Conservation (phyloP, 1,140 invertebrate genomes). For the Aphaenogaster rudis region DNA sequence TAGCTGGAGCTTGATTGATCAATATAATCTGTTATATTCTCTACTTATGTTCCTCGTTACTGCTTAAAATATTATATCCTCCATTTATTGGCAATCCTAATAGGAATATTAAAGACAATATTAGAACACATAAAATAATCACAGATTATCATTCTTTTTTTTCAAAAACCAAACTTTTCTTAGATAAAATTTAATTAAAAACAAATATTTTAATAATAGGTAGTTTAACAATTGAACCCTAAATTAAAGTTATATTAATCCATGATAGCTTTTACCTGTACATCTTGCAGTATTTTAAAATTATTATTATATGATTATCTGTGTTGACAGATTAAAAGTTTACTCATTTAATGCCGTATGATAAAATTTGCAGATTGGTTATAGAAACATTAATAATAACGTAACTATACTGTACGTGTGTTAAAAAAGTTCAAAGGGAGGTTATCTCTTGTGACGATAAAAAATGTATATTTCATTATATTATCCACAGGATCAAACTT, state of each 20-base stretch:
- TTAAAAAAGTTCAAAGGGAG: not conserved
- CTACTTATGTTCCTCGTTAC: not conserved
- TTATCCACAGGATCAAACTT: not conserved
- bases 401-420: not conserved
- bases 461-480: not conserved
- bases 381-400: not conserved
- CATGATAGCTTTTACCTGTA: not conserved
- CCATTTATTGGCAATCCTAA: not conserved
- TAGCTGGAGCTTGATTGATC: constrained; percentile 73
- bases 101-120: not conserved
- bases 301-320: constrained; percentile 25
- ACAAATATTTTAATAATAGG: not conserved
- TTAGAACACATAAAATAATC: not conserved
- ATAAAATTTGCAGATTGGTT: not conserved
- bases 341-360: not conserved
- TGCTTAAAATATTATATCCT: not conserved
- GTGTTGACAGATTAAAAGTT: not conserved
- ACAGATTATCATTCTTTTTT: not conserved
- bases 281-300: constrained; percentile 1
- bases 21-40: not conserved
- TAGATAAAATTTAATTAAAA: not conserved
- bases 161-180: not conserved
- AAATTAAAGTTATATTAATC: not conserved
- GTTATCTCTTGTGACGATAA: not conserved
- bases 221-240: not conserved